Evolutionary conservation across 2,113 vertebrate genomes (phyloP), one percentile per base, ranked within the genome.

Genomic region (Leptosomus discolor): DNA sequence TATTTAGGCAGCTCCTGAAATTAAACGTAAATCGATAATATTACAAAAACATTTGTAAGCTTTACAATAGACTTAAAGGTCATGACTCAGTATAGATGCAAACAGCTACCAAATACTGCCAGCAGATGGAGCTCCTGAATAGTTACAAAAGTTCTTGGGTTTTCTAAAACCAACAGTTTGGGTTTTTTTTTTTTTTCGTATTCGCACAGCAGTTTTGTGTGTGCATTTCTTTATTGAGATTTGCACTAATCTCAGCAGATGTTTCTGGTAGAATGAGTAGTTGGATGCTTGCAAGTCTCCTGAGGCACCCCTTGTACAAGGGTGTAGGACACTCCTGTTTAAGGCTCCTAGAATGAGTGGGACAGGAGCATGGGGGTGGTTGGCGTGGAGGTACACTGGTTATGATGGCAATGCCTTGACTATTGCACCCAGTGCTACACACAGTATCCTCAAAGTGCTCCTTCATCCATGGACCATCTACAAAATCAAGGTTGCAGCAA

Each of bases 41-140:
- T 48, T 43, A 73, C 10, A 22, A 67, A 57, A 57, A 11, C 3
- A 58, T n/a, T 14, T 51, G 1, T 29, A 64, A 51, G 5, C 15
- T 94, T 92, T 92, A 23, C 5, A 77, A 18, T 4, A 70, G 30
- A 57, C n/a, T n/a, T n/a, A n/a, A n/a, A n/a, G n/a, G n/a, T n/a
- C n/a, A n/a, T n/a, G n/a, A 63, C 20, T 56, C 6, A 3, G 6
- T 22, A 9, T 5, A 48, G 4, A 18, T 48, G 16, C 17, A 70
- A 82, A 57, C 21, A 85, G 11, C 24, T 78, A 85, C 32, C 12
- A 68, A 71, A 50, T 9, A 48, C 4, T 54, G 16, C 73, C 96
- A 92, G 92, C 50, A 96, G 96, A 84, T 95, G 92, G 95, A 75
- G 91, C 89, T 95, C 84, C 48, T 82, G 64, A 76, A 65, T 36